Base-by-base conservation (phyloP, 2,113 vertebrate species). In the Oryzias curvinotus region DNA sequence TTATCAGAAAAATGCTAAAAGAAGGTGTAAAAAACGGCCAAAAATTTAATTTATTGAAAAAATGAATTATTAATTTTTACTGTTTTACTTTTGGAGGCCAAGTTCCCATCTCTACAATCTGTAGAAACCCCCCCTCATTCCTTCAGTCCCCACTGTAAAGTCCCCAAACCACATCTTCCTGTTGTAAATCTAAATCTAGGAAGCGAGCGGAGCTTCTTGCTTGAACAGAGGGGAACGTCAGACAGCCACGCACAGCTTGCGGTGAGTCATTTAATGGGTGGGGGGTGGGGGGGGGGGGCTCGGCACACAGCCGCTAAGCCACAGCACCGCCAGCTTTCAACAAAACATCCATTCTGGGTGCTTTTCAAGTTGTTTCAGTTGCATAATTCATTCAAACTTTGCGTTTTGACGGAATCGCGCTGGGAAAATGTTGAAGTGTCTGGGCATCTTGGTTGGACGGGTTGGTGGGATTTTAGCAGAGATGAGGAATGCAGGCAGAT, bases 131-230 rank as follows among this genome's bases (percentile, higher is more conserved):
- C 7, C 30, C 36, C 36, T 30, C 57, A 57, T 71, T 84, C 72
- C 68, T 70, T 61, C 14, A 3, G 52, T 85, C 58, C 67, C 56
- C 10, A 19, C 63, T 57, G 62, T 68, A 78, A 78, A 77, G 69
- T 77, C 71, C 75, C 47, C 55, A 75, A 77, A 78, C 62, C 46
- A 28, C 81, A 65, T 65, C 71, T 85, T 87, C 81, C 80, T 83
- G 83, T 85, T 81, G 74, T 88, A 88, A 88, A 88, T 87, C 84
- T 85, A 73, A 87, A 85, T 82, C 18, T 10, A 81, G 78, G 66
- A 73, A 62, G 73, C 65, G 70, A 78, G 80, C 47, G n/a, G 48
- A 52, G 51, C 68, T 76, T 43, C 62, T 62, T 60, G 54, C 62
- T 62, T 60, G 54, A 44, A 59, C 57, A 56, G 55, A 68, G 53